A percentile compares a stretch with the other conserved stretches of the same genome.
Evolutionary conservation across 1,140 invertebrate species (phyloP).

Genomic region (Coboldia fuscipes): DNA sequence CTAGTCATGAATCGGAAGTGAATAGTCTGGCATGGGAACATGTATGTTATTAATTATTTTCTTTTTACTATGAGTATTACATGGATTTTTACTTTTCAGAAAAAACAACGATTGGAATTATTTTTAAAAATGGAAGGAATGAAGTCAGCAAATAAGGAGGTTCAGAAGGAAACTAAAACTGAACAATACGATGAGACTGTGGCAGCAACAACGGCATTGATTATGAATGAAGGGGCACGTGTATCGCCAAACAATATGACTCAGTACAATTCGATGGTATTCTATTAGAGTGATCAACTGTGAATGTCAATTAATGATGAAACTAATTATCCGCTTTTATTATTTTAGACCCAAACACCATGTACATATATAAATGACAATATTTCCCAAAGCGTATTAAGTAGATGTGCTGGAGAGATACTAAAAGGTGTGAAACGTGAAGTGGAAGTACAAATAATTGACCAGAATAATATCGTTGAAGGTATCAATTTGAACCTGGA

Average conservation of each 20-base stretch:
- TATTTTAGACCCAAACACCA: background rate
- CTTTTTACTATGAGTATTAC: background rate
- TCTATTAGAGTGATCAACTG: no score
- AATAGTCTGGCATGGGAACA: constrained; percentile 21
- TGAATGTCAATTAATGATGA: no score
- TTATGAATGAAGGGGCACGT: background rate
- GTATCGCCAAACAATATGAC: no score
- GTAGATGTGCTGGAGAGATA: constrained; percentile 23
- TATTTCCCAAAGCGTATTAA: constrained; percentile 16
- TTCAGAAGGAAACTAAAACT: no score
- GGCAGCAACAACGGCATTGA: background rate
- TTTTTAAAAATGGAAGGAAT: constrained; percentile 20
- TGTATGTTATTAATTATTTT: constrained; percentile 10
- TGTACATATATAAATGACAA: background rate
- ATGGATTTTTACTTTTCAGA: constrained; percentile 9
- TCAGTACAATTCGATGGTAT: no score
- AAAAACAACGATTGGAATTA: constrained; percentile 20
- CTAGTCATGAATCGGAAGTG: constrained; percentile 28
- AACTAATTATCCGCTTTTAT: no score
- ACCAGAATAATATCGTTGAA: constrained; percentile 18
- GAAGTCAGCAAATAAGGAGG: no score
- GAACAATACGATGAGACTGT: background rate
- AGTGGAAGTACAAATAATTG: constrained; percentile 24
- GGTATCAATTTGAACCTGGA: constrained; percentile 12
- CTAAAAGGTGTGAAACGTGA: constrained; percentile 22